Evolutionary conservation across 2,888 invertebrate genomes (phyloP).

Genomic region (Pristionchus arcanus): DNA sequence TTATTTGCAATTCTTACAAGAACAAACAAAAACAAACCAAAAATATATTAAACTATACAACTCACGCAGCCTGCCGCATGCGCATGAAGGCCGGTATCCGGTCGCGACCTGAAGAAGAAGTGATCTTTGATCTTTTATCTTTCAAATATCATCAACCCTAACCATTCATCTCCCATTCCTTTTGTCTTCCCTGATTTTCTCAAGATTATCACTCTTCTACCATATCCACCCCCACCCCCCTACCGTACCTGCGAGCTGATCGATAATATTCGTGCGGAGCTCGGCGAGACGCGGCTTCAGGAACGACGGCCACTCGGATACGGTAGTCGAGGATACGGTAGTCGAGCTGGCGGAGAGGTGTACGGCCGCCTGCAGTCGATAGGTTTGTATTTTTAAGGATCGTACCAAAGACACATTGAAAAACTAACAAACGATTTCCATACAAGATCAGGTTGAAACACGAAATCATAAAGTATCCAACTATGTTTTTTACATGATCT

Average conservation of each 20-base stretch:
- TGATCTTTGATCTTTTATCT: constrained; percentile 6
- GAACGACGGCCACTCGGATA: constrained; percentile 49
- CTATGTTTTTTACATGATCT: too few species aligned
- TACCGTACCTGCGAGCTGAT: constrained; percentile 41
- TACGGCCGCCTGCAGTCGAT: neutral
- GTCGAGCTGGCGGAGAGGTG: neutral
- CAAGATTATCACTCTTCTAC: neutral
- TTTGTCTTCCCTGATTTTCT: too few species aligned
- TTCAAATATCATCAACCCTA: neutral
- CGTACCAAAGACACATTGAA: neutral
- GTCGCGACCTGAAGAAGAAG: constrained; percentile 3
- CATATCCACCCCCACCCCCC: neutral
- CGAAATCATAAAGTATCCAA: neutral
- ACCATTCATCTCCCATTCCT: neutral
- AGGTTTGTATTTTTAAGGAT: neutral
- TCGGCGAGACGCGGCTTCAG: constrained; percentile 44
- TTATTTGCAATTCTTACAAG: too few species aligned
- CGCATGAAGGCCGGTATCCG: constrained; percentile 54
- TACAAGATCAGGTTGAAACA: neutral
- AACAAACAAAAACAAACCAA: too few species aligned
- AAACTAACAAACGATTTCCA: neutral
- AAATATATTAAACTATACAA: neutral
- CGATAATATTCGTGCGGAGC: constrained; percentile 45
- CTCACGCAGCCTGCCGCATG: constrained; percentile 51
- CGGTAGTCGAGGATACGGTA: neutral